These are phyloP conservation scores for Drosophila nr. fundita DNA, from an alignment of 2,888 invertebrate genomes.

Conservation along the genomic window DNA sequence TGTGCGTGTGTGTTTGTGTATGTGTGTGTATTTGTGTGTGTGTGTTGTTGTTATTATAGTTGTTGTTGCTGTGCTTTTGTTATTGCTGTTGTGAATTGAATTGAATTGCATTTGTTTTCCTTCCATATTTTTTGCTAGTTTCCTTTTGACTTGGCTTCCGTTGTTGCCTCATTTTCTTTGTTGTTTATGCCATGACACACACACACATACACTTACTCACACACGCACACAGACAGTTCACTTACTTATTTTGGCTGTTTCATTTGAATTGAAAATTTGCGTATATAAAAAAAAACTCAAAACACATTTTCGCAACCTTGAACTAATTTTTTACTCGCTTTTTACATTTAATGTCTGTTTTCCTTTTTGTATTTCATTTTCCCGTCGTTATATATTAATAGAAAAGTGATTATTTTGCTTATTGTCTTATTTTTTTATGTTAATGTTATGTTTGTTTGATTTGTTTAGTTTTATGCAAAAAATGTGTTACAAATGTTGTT, in stretches of 20 bases:
- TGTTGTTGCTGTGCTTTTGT: constrained; percentile 15
- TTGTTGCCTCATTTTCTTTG: constrained; percentile 27
- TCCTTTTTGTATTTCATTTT: constrained; percentile 1
- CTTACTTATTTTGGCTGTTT: constrained; percentile 47
- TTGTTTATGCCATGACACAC: constrained; percentile 36
- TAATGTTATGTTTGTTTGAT: constrained; percentile 8
- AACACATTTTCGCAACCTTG: constrained; percentile 67
- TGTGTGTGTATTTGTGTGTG: constrained; percentile 12
- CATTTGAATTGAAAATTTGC: constrained; percentile 38
- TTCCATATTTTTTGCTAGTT: constrained; percentile 27
- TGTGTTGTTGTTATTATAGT: constrained; percentile 29
- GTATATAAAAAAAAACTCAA: constrained; percentile 37
- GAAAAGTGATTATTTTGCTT: constrained; percentile 42
- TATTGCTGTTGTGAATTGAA: constrained; percentile 41
- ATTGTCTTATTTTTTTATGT: constrained; percentile 27
- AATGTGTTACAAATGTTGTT: constrained; percentile 56
- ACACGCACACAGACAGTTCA: constrained; percentile 21
- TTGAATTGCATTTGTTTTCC: constrained; percentile 51
- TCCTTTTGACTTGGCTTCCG: constrained; percentile 22
- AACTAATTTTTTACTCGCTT: constrained; percentile 40
- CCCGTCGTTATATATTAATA: constrained; percentile 33
- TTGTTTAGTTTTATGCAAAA: constrained; percentile 52
- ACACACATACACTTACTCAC: constrained; percentile 35
- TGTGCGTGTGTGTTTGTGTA: neutral
- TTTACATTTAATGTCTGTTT: constrained; percentile 14